Conservation (phyloP, 2,797 vertebrate species). For the Jordanella pulchra region DNA sequence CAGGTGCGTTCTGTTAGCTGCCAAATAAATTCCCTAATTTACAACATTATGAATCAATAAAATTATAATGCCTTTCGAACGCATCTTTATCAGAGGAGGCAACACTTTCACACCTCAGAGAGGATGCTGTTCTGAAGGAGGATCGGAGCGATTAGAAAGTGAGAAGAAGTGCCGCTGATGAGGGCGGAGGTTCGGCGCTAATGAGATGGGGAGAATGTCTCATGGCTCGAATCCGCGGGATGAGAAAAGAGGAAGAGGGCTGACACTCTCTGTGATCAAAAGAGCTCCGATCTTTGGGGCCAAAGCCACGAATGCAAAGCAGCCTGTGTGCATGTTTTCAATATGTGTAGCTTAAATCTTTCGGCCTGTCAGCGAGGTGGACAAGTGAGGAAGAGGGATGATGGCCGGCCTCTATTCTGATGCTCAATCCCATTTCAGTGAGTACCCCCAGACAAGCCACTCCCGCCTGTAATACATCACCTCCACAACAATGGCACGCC, state of each 20-base stretch:
- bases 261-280: constrained; percentile 43
- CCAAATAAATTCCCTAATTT: constrained; percentile 98
- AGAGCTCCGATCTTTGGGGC: constrained; percentile 24
- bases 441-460: constrained; percentile 77
- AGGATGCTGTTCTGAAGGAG: constrained; percentile 25
- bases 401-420: constrained; percentile 72
- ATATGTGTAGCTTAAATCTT: constrained; percentile 72
- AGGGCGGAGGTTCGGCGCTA: constrained; percentile 58
- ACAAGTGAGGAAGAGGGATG: constrained; percentile 79
- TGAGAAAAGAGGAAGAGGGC: constrained; percentile 11
- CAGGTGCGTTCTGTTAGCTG: constrained; percentile 93
- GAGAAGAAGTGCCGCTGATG: constrained; percentile 47
- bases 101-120: constrained; percentile 57
- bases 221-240: constrained; percentile 10
- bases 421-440: constrained; percentile 81
- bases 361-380: constrained; percentile 68
- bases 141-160: constrained; percentile 38
- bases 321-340: constrained; percentile 60
- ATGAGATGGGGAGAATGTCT: constrained; percentile 48
- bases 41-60: constrained; percentile 99
- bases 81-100: constrained; percentile 85
- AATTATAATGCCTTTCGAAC: constrained; percentile 97
- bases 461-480: constrained; percentile 80
- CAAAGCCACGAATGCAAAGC: constrained; percentile 39
- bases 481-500: constrained; percentile 79